Percentiles rank a stretch among this genome's conserved stretches.
Conservation (phyloP, 2,113 vertebrate genomes). For the Aleadryas rufinucha region DNA sequence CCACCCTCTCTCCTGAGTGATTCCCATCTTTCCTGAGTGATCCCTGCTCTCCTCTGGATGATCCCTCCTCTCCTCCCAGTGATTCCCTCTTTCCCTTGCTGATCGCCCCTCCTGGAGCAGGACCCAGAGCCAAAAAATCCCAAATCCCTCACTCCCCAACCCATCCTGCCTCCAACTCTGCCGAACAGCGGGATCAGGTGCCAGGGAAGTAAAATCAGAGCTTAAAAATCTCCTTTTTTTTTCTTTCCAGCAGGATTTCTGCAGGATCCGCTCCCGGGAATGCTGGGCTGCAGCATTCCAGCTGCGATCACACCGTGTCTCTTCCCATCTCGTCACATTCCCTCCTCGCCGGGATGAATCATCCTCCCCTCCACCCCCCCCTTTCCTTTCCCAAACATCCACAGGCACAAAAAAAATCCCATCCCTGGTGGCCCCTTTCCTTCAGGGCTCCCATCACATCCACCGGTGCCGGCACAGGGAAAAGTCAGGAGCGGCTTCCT, state of each 20-base stretch:
- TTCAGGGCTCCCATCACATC: fast-evolving
- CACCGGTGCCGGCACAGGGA: background rate
- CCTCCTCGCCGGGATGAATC: background rate
- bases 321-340: constrained; percentile 39
- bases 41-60: no score
- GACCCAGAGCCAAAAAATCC: fast-evolving
- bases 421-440: background rate
- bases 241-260: background rate
- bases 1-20: background rate
- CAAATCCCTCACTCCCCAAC: background rate
- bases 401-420: background rate
- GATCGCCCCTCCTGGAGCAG: no score
- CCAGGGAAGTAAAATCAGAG: fast-evolving
- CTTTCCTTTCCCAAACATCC: background rate
- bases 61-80: no score
- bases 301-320: background rate
- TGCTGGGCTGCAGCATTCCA: background rate
- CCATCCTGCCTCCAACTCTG: background rate
- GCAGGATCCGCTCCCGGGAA: background rate
- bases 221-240: no score
- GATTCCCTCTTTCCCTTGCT: background rate
- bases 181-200: background rate
- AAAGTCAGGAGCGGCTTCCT: background rate
- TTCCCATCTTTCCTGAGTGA: background rate
- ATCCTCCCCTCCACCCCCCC: background rate